phyloP scores from a whole-genome alignment of 1,140 invertebrate genomes.

The Palaemon carinicauda region DNA sequence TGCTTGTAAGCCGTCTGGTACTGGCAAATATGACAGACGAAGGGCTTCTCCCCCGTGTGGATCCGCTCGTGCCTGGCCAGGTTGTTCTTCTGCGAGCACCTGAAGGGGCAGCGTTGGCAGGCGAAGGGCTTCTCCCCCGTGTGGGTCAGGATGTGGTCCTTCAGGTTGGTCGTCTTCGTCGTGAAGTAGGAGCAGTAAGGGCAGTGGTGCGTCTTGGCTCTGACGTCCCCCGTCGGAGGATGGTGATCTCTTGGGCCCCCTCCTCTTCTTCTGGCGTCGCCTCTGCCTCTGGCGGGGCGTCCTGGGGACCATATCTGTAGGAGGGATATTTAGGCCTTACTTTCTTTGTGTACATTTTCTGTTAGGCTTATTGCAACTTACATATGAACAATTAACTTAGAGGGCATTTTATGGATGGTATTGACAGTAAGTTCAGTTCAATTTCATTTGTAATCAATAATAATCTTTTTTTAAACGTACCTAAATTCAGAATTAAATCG shows the following conservation, averaged over 20 bases:
- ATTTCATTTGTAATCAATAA: too few relatives aligned
- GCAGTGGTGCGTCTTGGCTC: neutral
- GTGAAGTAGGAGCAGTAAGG: constrained; percentile 14
- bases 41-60: constrained; percentile 8
- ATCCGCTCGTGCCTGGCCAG: neutral
- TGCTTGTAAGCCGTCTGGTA: neutral
- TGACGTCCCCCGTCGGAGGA: neutral
- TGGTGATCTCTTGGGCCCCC: too few relatives aligned
- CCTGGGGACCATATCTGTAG: neutral
- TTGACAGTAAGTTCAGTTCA: too few relatives aligned
- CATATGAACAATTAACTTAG: too few relatives aligned
- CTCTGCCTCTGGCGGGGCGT: neutral
- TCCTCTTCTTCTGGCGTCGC: neutral
- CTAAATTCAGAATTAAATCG: too few relatives aligned
- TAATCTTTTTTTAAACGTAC: too few relatives aligned
- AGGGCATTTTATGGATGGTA: too few relatives aligned
- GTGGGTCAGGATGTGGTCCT: constrained; percentile 68
- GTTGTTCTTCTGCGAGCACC: constrained; percentile 69
- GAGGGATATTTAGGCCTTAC: neutral
- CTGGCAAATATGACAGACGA: neutral
- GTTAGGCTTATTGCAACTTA: too few relatives aligned
- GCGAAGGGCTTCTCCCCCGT: constrained; percentile 77
- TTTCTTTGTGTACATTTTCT: neutral
- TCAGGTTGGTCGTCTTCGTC: constrained; percentile 13
- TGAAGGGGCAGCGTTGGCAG: constrained; percentile 77